A percentile compares a stretch with the other conserved stretches of the same genome.
phyloP scores from a whole-genome alignment of 1,140 invertebrate species.

The Ips typographus region DNA sequence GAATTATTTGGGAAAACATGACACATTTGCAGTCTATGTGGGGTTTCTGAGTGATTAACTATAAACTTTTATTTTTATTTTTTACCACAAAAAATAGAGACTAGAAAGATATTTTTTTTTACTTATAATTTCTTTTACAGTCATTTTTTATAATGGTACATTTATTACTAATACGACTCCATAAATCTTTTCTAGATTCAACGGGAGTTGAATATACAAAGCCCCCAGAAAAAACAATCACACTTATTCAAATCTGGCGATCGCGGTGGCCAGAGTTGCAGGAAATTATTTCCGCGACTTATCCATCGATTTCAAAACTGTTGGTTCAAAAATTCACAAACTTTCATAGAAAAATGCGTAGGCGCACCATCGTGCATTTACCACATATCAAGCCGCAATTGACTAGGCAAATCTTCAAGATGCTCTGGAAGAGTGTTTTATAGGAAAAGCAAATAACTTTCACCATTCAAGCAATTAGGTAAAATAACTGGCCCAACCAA shows the following conservation, averaged over 20 bases:
- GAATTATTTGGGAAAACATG: too few species aligned
- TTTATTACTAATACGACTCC: too few species aligned
- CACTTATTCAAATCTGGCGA: conserved; percentile 9
- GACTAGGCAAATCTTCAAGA: not conserved
- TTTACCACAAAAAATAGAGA: too few species aligned
- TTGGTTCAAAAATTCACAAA: conserved; percentile 10
- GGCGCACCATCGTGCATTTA: conserved; percentile 10
- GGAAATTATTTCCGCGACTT: conserved; percentile 2
- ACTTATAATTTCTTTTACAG: too few species aligned
- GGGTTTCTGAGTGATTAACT: too few species aligned
- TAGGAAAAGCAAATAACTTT: not conserved
- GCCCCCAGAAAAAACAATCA: conserved; percentile 1
- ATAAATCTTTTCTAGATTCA: conserved; percentile 3
- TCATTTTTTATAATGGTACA: conserved; percentile 14
- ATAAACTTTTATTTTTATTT: too few species aligned
- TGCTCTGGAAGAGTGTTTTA: not conserved
- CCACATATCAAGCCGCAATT: not conserved
- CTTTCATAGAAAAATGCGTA: not conserved
- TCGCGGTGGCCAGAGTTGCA: not conserved
- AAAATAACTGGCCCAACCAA: not conserved
- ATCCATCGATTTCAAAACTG: conserved; percentile 9
- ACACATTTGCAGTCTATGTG: too few species aligned
- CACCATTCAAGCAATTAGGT: too few species aligned
- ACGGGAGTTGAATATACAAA: conserved; percentile 1
- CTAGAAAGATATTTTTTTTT: too few species aligned